A percentile compares a stretch with the other conserved stretches of the same genome.
Conservation (phyloP, 1,140 invertebrate genomes). For the Drosophila dunni region DNA sequence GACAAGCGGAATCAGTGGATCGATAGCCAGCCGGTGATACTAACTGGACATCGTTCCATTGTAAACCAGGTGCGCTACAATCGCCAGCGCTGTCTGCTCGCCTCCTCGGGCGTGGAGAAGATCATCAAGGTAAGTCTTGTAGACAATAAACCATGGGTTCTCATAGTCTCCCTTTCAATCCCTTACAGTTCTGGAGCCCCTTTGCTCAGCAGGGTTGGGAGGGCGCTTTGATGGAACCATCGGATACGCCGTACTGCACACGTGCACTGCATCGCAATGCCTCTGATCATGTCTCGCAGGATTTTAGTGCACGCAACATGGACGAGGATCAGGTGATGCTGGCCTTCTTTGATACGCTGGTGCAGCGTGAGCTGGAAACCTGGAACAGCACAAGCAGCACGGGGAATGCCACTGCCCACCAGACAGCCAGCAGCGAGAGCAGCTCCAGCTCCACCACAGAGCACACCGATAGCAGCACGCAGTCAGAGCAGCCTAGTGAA, state of each 20-base stretch:
- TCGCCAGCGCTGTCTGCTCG: constrained; percentile 91
- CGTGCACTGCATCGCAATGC: constrained; percentile 93
- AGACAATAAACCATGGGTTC: neutral
- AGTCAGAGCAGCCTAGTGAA: constrained; percentile 50
- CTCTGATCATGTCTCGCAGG: constrained; percentile 92
- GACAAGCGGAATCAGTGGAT: constrained; percentile 86
- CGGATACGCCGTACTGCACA: constrained; percentile 88
- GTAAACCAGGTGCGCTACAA: constrained; percentile 98
- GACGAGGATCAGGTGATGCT: constrained; percentile 97
- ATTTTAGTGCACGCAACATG: constrained; percentile 93
- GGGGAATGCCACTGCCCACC: constrained; percentile 25
- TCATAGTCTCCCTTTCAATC: neutral
- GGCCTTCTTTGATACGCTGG: constrained; percentile 97
- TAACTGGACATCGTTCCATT: constrained; percentile 96
- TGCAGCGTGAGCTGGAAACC: constrained; percentile 94
- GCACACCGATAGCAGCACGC: constrained; percentile 22
- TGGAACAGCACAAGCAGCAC: constrained; percentile 84
- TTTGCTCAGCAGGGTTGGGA: constrained; percentile 88
- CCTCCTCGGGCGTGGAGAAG: constrained; percentile 98
- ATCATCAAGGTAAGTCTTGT: constrained; percentile 90
- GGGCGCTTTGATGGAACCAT: constrained; percentile 86
- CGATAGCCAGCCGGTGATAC: constrained; percentile 90
- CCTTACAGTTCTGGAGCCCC: constrained; percentile 90
- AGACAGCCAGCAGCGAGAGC: constrained; percentile 32
- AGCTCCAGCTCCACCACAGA: constrained; percentile 36